These are phyloP conservation scores for Dissostichus mawsoni DNA, from an alignment of 2,113 vertebrate species.

Conservation along the genomic window DNA sequence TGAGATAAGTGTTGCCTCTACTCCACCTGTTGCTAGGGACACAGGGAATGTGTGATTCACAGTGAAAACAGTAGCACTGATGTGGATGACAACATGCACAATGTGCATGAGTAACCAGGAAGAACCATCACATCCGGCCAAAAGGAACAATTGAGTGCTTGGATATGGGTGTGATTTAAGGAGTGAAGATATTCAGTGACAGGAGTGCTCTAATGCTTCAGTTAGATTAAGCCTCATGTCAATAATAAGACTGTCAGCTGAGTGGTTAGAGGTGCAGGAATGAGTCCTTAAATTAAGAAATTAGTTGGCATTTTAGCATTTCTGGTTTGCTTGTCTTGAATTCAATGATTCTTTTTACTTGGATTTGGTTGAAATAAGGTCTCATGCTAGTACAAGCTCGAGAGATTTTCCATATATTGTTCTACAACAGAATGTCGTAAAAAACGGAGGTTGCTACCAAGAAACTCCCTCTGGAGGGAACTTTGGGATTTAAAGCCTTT, in stretches of 20 bases:
- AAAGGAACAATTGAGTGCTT: background rate
- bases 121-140: background rate
- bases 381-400: too few species aligned
- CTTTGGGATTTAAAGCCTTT: too few species aligned
- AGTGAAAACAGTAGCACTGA: slow-evolving; percentile 7
- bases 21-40: slow-evolving; percentile 62
- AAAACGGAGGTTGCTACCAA: too few species aligned
- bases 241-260: background rate
- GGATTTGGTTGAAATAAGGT: too few species aligned
- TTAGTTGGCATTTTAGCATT: too few species aligned
- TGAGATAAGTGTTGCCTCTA: slow-evolving; percentile 35
- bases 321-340: too few species aligned
- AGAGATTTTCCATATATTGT: too few species aligned
- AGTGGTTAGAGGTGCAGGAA: background rate
- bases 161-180: slow-evolving; percentile 29
- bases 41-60: slow-evolving; percentile 12
- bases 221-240: background rate
- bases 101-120: slow-evolving; percentile 28
- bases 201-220: background rate
- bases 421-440: too few species aligned
- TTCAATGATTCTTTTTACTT: too few species aligned
- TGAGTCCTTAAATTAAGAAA: too few species aligned
- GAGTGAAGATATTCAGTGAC: background rate
- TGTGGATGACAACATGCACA: slow-evolving; percentile 13
- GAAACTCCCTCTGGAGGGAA: too few species aligned